Evolutionary conservation across 2,888 invertebrate species (phyloP).

Genomic region (Tetranychus piercei): DNA sequence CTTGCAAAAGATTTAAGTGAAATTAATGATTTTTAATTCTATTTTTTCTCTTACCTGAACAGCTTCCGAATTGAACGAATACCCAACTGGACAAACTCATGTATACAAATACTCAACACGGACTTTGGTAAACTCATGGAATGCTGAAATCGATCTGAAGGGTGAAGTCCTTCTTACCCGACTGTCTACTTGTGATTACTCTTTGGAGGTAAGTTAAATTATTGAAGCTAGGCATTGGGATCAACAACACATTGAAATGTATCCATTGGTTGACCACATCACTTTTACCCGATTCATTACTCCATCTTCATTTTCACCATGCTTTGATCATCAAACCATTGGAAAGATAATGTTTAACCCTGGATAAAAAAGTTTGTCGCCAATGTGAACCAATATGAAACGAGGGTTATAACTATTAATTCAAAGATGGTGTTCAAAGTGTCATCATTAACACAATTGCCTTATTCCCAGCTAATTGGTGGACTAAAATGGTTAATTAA

Average conservation of each 20-base stretch:
- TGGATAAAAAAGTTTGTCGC: too few relatives aligned
- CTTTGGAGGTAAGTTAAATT: slow-evolving; percentile 1
- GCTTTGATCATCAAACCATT: neutral
- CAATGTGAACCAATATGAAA: too few relatives aligned
- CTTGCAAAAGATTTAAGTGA: too few relatives aligned
- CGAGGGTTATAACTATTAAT: too few relatives aligned
- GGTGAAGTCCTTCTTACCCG: neutral
- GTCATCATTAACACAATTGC: too few relatives aligned
- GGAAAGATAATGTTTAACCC: neutral
- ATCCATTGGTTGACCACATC: neutral
- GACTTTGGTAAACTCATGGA: neutral
- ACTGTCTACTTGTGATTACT: neutral
- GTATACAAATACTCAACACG: slow-evolving; percentile 3
- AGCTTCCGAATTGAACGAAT: slow-evolving; percentile 1
- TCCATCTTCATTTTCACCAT: neutral
- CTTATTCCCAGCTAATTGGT: too few relatives aligned
- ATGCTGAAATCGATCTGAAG: neutral
- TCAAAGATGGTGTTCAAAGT: too few relatives aligned
- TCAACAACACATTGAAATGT: neutral
- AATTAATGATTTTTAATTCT: neutral
- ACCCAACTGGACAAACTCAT: neutral
- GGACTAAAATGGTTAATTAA: too few relatives aligned
- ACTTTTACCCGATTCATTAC: neutral
- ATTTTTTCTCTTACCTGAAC: neutral
- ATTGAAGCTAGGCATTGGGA: neutral